Conservation (phyloP, 2,113 vertebrate genomes). For the Pygoscelis adeliae region DNA sequence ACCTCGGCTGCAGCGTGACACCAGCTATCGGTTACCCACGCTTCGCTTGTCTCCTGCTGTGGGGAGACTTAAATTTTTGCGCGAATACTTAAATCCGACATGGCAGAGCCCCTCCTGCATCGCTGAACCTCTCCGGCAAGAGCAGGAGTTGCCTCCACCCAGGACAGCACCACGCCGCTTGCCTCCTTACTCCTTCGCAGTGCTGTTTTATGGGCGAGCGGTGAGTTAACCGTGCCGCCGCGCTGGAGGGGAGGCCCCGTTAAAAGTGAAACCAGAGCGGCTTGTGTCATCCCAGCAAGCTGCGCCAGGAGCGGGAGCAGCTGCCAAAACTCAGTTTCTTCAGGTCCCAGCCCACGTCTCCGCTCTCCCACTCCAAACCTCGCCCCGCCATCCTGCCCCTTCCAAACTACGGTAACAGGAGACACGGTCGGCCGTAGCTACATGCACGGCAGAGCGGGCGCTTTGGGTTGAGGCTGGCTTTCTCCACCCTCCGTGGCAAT, state of each 20-base stretch:
- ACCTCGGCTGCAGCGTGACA: too few relatives aligned
- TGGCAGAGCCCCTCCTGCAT: not conserved
- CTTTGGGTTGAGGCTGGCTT: not conserved
- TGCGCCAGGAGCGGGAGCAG: not conserved
- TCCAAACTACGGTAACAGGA: fast-evolving
- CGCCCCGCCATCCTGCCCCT: not conserved
- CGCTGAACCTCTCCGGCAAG: not conserved
- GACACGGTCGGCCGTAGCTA: fast-evolving
- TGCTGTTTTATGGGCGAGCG: fast-evolving
- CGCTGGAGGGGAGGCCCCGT: too few relatives aligned
- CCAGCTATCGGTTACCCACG: not conserved
- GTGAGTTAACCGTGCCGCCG: fast-evolving
- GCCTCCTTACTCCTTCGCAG: too few relatives aligned
- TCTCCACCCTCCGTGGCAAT: fast-evolving
- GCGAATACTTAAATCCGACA: too few relatives aligned
- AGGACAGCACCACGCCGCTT: fast-evolving
- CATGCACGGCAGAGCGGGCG: fast-evolving
- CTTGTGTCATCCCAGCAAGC: not conserved
- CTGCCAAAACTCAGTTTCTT: fast-evolving
- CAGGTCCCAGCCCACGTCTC: fast-evolving
- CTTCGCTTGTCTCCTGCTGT: not conserved
- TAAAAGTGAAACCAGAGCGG: not conserved
- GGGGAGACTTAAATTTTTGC: not conserved
- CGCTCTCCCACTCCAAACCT: not conserved
- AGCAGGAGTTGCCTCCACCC: not conserved